Evolutionary conservation across 2,888 invertebrate genomes (phyloP), one percentile per base, ranked within the genome.

Genomic region (Xestia ashworthii): DNA sequence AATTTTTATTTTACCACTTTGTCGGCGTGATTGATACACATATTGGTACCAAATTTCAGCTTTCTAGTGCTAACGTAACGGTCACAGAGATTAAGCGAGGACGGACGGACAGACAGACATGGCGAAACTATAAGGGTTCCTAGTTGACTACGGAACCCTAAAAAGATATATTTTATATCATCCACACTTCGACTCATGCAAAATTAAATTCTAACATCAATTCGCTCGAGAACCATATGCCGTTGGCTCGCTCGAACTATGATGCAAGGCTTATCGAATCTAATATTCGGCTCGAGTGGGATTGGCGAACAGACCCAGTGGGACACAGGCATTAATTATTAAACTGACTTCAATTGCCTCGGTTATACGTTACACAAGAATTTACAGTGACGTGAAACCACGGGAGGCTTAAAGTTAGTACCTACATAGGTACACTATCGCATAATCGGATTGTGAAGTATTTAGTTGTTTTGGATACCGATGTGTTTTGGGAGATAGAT

Each of bases 281-380:
- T 80, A 88, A 84, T 84, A 88, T 87, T 88, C 70, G 67, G 66
- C 71, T 74, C 71, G 60, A 82, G 66, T 69, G 65, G 53, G 78
- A 75, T 80, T 71, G 76, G 60, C n/a, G 78, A 80, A 68, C 50
- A 66, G 48, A 64, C 67, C 41, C 60, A 58, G 53, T 67, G 76
- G 74, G 66, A 58, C 74, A 79, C 68, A 68, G n/a, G 58, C 71
- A 78, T 83, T 70, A 65, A 85, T 81, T 80, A 81, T 81, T 87
- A 55, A 79, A 80, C 11, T 11, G 32, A 67, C 58, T 75, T 78
- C 78, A 70, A 83, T 76, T 80, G 73, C 81, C 71, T 65, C 62
- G 53, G 65, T 66, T 74, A 44, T 25, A 73, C 58, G 60, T 78
- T 62, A 66, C 66, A 70, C 25, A 41, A 41, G 66, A 76, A 60